A percentile compares a stretch with the other conserved stretches of the same genome.
phyloP scores from a whole-genome alignment of 2,797 vertebrate species.

The Falco cherrug region DNA sequence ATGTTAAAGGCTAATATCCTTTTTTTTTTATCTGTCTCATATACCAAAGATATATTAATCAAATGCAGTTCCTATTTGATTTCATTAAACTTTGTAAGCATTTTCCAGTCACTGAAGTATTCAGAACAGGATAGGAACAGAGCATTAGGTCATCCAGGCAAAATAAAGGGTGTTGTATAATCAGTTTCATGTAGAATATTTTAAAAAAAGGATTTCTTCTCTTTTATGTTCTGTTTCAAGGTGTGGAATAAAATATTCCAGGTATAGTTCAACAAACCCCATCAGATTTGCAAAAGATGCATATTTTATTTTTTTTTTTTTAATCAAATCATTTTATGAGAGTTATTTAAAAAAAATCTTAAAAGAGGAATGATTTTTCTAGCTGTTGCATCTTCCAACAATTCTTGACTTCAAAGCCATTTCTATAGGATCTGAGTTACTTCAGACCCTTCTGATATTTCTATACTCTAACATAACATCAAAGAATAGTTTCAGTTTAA shows the following conservation, averaged over 20 bases:
- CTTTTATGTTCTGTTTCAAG: neutral
- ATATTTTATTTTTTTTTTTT: neutral
- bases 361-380: neutral
- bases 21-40: neutral
- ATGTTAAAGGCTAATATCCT: neutral
- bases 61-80: rapidly evolving
- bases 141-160: neutral
- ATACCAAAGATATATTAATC: neutral
- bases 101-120: neutral
- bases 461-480: neutral
- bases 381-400: neutral
- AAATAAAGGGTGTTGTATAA: neutral
- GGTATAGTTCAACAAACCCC: rapidly evolving
- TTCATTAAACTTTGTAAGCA: neutral
- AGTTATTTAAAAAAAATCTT: neutral
- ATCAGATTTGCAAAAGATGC: neutral
- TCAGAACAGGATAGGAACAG: neutral
- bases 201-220: rapidly evolving
- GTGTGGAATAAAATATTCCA: neutral
- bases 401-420: neutral
- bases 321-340: neutral
- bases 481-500: neutral
- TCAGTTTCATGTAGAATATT: neutral
- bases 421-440: neutral
- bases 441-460: neutral